Base-by-base conservation (phyloP, 2,797 vertebrate genomes). In the Peromyscus aztecus region DNA sequence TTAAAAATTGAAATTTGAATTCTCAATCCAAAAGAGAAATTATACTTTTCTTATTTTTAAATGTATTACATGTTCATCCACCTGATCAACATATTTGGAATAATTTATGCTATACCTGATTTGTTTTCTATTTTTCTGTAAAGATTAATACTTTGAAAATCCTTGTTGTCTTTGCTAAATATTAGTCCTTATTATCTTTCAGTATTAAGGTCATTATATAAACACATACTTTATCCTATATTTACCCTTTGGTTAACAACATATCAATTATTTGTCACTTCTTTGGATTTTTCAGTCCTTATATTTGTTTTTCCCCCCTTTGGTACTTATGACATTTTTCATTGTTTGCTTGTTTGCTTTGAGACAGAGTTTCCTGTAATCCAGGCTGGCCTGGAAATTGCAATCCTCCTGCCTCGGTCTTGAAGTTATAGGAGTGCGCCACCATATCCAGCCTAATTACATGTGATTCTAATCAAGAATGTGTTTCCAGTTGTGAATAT, bases 31-130 rank as follows among this genome's bases (percentile, higher is more conserved):
- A 89, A 9, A 81, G 5, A 87, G 11, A 92, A 94, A 17, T 80
- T 14, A 10, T 90, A 80, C 46, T 96, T 94, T 91, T 12, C 75
- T 76, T 94, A 57, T 65, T 91, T 95, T 88, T 69, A 96, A 83
- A 83, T 11, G 31, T 67, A 59, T 89, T 93, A 76, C 7, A 59
- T 77, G 5, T 19, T 77, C 52, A 80, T 16, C 34, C 7, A 24
- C 49, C 29, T 8, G 31, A 31, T 37, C 14, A 82, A 34, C 17
- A 95, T 83, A 88, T 75, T 76, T 92, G 46, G n/a, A 85, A 81
- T 75, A 6, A 85, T 57, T 81, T 95, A 52, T 92, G 59, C 2
- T 27, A 85, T 29, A 46, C 65, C 17, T 65, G 57, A 80, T 77
- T 61, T 2, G 4, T 21, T 85, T 69, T 31, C 3, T 12, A 40